Evolutionary conservation across 1,140 invertebrate species (phyloP).

Genomic region (Drosophila sulfurigaster): DNA sequence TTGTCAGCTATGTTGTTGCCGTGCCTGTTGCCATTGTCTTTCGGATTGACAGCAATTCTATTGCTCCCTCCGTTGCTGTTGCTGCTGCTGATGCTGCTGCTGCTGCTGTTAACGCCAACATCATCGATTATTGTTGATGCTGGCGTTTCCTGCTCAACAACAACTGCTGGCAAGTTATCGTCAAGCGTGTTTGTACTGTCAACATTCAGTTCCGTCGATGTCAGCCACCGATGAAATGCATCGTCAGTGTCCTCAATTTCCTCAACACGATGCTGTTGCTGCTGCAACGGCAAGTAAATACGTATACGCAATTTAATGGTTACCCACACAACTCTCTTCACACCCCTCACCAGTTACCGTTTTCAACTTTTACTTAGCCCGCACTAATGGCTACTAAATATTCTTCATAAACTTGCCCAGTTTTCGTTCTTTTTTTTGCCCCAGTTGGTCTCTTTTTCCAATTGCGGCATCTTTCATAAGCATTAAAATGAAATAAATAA

Average conservation of each 20-base stretch:
- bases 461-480: conserved; percentile 9
- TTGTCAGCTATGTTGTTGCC: conserved; percentile 56
- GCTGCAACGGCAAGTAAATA: conserved; percentile 24
- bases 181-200: conserved; percentile 66
- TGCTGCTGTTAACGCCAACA: conserved; percentile 61
- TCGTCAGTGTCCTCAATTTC: conserved; percentile 72
- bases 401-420: conserved; percentile 6
- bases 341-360: not conserved
- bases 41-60: conserved; percentile 29
- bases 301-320: conserved; percentile 36
- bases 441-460: not conserved
- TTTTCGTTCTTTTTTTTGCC: not conserved
- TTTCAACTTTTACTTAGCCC: not conserved
- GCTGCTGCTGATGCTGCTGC: conserved; percentile 40
- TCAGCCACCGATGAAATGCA: conserved; percentile 82
- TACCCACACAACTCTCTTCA: not conserved
- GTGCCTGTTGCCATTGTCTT: conserved; percentile 63
- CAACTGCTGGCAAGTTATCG: conserved; percentile 60
- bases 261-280: conserved; percentile 56
- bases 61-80: conserved; percentile 2
- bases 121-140: conserved; percentile 79
- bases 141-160: conserved; percentile 65
- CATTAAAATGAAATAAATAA: conserved; percentile 62
- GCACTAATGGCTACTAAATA: conserved; percentile 43
- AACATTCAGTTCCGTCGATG: conserved; percentile 76